These are phyloP conservation scores for Etheostoma cragini DNA, from an alignment of 2,113 vertebrate genomes.

Conservation along the genomic window DNA sequence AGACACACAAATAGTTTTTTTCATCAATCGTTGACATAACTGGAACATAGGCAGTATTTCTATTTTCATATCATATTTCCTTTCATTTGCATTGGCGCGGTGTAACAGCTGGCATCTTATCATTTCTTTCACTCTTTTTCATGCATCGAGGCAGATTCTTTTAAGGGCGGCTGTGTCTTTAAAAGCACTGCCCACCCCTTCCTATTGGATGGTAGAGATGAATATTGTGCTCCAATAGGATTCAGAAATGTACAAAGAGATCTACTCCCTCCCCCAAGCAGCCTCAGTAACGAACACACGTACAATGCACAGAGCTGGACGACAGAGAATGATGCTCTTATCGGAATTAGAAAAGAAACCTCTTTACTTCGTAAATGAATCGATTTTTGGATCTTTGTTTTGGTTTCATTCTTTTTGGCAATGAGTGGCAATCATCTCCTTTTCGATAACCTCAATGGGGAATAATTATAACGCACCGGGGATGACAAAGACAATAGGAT, in stretches of 20 bases:
- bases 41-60: neutral
- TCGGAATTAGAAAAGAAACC: too few species aligned
- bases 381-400: too few species aligned
- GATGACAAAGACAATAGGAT: conserved; percentile 68
- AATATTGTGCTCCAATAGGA: conserved; percentile 79
- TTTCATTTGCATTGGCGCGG: neutral
- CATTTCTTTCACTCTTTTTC: neutral
- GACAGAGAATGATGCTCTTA: neutral
- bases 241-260: conserved; percentile 73
- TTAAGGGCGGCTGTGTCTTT: conserved; percentile 5
- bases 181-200: neutral
- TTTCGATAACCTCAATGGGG: conserved; percentile 10
- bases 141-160: neutral
- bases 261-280: conserved; percentile 43
- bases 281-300: conserved; percentile 10
- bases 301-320: conserved; percentile 36
- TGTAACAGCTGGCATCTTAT: neutral
- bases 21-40: neutral
- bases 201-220: conserved; percentile 70
- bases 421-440: too few species aligned
- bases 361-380: too few species aligned
- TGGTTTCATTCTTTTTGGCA: too few species aligned
- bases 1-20: neutral
- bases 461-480: conserved; percentile 34
- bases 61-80: neutral